Evolutionary conservation across 2,113 vertebrate genomes (phyloP).

Genomic region (Tursiops truncatus): DNA sequence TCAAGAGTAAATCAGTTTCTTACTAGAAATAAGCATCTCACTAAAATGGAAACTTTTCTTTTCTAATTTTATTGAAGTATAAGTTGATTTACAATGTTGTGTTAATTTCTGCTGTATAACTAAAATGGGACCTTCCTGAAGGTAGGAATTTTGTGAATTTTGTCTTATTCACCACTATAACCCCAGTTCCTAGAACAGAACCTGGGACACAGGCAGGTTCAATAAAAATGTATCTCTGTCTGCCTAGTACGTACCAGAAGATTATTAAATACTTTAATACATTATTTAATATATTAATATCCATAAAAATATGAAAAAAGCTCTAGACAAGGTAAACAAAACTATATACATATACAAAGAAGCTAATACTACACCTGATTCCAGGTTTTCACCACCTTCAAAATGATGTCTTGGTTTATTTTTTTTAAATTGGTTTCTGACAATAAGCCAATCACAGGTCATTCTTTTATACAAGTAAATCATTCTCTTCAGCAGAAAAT

Average conservation of each 20-base stretch:
- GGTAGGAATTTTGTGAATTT: neutral
- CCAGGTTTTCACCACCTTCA: constrained; percentile 53
- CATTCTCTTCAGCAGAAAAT: constrained; percentile 50
- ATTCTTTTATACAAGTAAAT: constrained; percentile 66
- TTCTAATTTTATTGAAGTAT: too few relatives aligned
- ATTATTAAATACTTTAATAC: neutral
- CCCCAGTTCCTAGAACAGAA: neutral
- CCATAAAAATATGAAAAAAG: neutral
- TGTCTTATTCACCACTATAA: neutral
- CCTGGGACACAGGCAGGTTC: neutral
- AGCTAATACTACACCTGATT: constrained; percentile 67
- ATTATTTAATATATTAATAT: neutral
- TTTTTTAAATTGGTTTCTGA: constrained; percentile 71
- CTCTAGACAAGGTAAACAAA: constrained; percentile 73
- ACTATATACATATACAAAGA: constrained; percentile 58
- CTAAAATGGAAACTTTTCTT: neutral
- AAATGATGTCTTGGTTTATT: constrained; percentile 72
- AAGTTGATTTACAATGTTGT: too few relatives aligned
- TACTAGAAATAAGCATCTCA: neutral
- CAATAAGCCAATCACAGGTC: constrained; percentile 71
- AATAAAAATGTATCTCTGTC: neutral
- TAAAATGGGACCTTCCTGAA: neutral
- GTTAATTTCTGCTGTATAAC: too few relatives aligned
- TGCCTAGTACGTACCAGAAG: neutral
- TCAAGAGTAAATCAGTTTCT: neutral